Evolutionary conservation across 2,888 invertebrate species (phyloP), one percentile per base, ranked within the genome.

Genomic region (Acanthosepion pharaonis): DNA sequence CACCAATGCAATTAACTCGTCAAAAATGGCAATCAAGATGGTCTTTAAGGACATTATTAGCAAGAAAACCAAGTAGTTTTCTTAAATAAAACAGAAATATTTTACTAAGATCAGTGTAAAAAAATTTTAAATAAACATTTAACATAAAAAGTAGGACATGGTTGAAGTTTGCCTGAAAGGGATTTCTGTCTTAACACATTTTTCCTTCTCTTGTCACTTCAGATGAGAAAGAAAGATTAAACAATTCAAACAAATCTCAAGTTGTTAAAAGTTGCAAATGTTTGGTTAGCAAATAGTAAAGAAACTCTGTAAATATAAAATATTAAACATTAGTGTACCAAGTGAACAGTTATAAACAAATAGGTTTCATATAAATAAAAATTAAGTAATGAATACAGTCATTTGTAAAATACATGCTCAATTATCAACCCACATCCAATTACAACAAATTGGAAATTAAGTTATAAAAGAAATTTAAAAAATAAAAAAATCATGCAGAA

Each of bases 241-340:
- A 78, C 78, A 78, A 78, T 78, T 78, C 78, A 78, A 78, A 78
- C n/a, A 78, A 59, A 23, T 78, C 33, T 78, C n/a, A 78, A 59
- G 59, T 59, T n/a, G 78, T 78, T 78, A 78, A 78, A 78, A 78
- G 78, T 78, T n/a, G 78, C n/a, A 78, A 33, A 78, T 78, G n/a
- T 78, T 78, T 33, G n/a, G n/a, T 78, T 78, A 78, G 78, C n/a
- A n/a, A 78, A 78, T 78, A 78, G n/a, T 33, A 78, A 78, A 78
- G 78, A 78, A 78, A 78, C n/a, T 78, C 78, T 78, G 78, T n/a
- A 78, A 78, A 78, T 78, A 78, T n/a, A 78, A 78, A 78, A 33
- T 78, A n/a, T 78, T 15, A 78, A 78, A 78, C 15, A 78, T 78
- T 78, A 78, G 78, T 78, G n/a, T 78, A n/a, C 78, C 11, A n/a